Evolutionary conservation across 1,140 invertebrate genomes (phyloP), one percentile per base, ranked within the genome.

Genomic region (Cardiocondyla obscurior): DNA sequence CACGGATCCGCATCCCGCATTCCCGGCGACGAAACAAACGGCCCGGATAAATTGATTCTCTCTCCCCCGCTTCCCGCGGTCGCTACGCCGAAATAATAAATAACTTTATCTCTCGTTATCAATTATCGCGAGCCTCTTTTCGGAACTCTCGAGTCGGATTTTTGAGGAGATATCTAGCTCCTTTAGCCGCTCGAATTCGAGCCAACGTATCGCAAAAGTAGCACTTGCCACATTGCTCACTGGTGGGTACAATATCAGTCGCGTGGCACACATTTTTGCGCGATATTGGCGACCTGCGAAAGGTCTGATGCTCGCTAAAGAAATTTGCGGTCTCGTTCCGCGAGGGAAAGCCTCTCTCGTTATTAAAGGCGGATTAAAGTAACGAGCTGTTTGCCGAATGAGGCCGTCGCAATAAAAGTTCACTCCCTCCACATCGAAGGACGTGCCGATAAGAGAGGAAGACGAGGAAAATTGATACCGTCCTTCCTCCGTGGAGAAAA

Each of bases 401-500:
- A 76, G 73, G 58, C 62, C 73, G 58, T 42, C 12, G 39, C 65
- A 76, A 76, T 76, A 76, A 76, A 76, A 65, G 73, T 65, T 76
- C 10, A 36, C 58, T 64, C 58, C 44, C 58, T 73, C 53, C 33
- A 16, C 36, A 8, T 30, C 58, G 73, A 76, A 76, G 73, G 73
- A 76, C 73, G 73, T 22, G 19, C 30, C 42, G 73, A 76, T 76
- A 76, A 76, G 44, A 76, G 57, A 76, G 57, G 36, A 64, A 76
- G 58, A 76, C 58, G 58, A 25, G 39, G 58, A 64, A 64, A 76
- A 76, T 76, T 76, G 73, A 76, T 76, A 76, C 16, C 33, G 73
- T 76, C 58, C 42, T 51, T 76, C 39, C 19, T 65, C 51, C 5
- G 73, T 51, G 30, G 42, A n/a, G 39, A 60, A 46, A 72, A 51